phyloP scores from a whole-genome alignment of 2,888 invertebrate genomes.

The Carterocephalus palaemon region DNA sequence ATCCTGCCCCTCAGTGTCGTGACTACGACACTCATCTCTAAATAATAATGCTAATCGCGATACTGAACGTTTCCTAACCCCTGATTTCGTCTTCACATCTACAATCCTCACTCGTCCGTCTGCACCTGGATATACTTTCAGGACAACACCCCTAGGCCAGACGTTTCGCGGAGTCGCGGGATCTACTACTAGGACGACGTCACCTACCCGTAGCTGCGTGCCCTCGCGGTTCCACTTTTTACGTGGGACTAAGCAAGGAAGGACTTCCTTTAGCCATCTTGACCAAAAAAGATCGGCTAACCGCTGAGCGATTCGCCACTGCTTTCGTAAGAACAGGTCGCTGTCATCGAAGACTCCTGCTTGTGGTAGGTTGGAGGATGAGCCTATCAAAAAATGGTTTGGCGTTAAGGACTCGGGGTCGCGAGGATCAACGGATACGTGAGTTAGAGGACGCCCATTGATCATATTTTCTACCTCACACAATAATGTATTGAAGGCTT shows the following conservation, averaged over 20 bases:
- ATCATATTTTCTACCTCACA: conserved; percentile 27
- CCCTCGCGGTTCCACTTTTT: conserved; percentile 9
- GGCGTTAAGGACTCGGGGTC: conserved; percentile 27
- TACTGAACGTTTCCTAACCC: background rate
- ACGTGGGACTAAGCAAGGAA: conserved; percentile 9
- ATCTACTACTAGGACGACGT: background rate
- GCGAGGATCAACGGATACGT: conserved; percentile 23
- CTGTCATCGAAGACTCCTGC: conserved; percentile 13
- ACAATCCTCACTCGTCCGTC: conserved; percentile 7
- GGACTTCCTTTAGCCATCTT: conserved; percentile 12
- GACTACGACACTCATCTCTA: background rate
- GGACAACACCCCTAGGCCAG: conserved; percentile 5
- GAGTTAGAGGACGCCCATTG: conserved; percentile 27
- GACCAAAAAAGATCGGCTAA: conserved; percentile 9
- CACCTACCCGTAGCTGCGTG: background rate
- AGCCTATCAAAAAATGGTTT: conserved; percentile 36
- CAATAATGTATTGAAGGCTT: conserved; percentile 23
- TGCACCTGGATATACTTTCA: background rate
- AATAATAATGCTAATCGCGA: conserved; percentile 3
- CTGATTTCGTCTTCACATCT: background rate
- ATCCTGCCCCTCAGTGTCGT: conserved; percentile 17
- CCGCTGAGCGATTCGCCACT: conserved; percentile 5
- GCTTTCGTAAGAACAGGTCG: background rate
- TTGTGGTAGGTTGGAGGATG: conserved; percentile 22
- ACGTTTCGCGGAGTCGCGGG: conserved; percentile 2